phyloP scores from a whole-genome alignment of 92 coral and sea anemone genomes.

The Anthopleura xanthogrammica region DNA sequence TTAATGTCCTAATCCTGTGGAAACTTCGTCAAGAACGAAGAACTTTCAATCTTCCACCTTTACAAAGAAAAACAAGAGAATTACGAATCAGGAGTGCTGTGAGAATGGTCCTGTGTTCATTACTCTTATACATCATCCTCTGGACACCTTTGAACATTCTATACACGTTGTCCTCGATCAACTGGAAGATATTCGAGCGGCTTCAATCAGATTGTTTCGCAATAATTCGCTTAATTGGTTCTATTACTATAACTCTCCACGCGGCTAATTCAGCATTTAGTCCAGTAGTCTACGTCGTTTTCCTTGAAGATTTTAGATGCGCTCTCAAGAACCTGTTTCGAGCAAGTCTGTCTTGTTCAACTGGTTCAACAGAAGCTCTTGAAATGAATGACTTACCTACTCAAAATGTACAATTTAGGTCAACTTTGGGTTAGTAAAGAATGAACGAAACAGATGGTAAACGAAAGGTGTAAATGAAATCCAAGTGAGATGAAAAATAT shows the following conservation, averaged over 20 bases:
- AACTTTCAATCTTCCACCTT: neutral
- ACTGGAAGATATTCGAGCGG: neutral
- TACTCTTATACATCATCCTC: neutral
- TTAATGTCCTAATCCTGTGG: neutral
- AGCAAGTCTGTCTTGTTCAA: neutral
- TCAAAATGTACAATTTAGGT: neutral
- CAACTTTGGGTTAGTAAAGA: too few species aligned
- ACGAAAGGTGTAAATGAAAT: too few species aligned
- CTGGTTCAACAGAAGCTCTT: neutral
- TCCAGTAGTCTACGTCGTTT: neutral
- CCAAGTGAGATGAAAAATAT: too few species aligned
- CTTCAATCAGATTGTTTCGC: neutral
- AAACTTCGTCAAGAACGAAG: neutral
- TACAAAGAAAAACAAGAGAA: neutral
- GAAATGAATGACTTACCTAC: neutral
- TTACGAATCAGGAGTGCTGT: neutral
- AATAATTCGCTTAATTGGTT: neutral
- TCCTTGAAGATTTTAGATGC: neutral
- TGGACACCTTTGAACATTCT: neutral
- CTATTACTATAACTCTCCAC: neutral
- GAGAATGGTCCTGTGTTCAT: neutral
- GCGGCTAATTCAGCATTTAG: neutral
- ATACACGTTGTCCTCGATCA: neutral
- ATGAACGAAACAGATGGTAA: too few species aligned
- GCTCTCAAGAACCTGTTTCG: neutral